These are phyloP conservation scores for Cremastinae sp. DNA, from an alignment of 2,888 invertebrate genomes.

Conservation along the genomic window DNA sequence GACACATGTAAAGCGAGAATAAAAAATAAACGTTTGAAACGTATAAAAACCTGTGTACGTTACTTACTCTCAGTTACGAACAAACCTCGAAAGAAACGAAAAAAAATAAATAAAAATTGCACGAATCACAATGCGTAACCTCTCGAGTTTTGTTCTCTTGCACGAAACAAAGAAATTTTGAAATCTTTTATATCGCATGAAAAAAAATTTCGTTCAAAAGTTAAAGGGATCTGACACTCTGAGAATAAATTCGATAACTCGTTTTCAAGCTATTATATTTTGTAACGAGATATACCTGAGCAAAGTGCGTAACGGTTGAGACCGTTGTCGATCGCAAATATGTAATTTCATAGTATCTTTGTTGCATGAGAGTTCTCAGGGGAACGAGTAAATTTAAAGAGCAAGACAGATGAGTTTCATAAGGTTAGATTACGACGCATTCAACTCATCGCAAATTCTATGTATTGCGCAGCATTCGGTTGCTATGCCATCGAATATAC, in stretches of 20 bases:
- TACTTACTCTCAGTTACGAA: no score
- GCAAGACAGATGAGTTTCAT: not conserved
- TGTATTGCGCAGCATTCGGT: not conserved
- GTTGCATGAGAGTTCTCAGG: not conserved
- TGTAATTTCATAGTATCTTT: constrained; percentile 45
- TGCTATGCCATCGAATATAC: not conserved
- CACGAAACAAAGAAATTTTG: not conserved
- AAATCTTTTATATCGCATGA: not conserved
- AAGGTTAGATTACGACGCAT: not conserved
- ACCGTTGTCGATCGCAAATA: constrained; percentile 26
- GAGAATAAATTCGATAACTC: not conserved
- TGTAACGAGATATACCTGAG: not conserved
- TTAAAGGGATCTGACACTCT: not conserved
- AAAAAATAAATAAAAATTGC: not conserved
- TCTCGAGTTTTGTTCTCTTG: not conserved
- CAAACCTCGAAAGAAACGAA: not conserved
- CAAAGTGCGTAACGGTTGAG: constrained; percentile 6
- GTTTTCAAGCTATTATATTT: constrained; percentile 3
- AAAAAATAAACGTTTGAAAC: no score
- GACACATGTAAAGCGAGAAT: no score
- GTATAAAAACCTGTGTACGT: no score
- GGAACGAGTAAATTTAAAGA: not conserved
- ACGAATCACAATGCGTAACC: not conserved
- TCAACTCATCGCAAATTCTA: not conserved
- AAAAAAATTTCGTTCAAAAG: not conserved